phyloP scores from a whole-genome alignment of 2,113 vertebrate species.

The Dunckerocampus dactyliophorus region DNA sequence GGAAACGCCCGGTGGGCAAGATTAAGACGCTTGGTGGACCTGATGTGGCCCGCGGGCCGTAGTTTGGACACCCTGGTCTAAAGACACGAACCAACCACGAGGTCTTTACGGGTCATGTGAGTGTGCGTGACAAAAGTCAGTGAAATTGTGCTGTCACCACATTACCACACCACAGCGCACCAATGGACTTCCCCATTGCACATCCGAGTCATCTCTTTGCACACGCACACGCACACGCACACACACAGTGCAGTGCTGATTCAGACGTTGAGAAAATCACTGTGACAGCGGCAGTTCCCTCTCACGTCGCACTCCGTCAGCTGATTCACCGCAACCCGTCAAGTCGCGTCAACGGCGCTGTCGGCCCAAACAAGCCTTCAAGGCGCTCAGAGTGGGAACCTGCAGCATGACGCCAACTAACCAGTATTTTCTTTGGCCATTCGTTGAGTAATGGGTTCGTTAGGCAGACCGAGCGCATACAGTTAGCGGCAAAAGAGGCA shows the following conservation, averaged over 20 bases:
- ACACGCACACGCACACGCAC: too few species aligned
- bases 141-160: constrained; percentile 2
- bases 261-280: constrained; percentile 47
- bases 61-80: too few species aligned
- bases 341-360: constrained; percentile 41
- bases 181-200: constrained; percentile 19
- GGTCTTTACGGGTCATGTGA: background rate
- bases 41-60: too few species aligned
- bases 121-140: constrained; percentile 8
- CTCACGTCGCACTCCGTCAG: constrained; percentile 29
- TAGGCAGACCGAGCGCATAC: too few species aligned
- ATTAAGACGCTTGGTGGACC: too few species aligned
- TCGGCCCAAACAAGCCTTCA: constrained; percentile 3
- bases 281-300: constrained; percentile 51
- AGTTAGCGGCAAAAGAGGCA: too few species aligned
- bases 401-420: background rate
- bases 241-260: constrained; percentile 47
- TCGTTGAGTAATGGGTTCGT: too few species aligned
- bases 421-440: too few species aligned
- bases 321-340: constrained; percentile 43
- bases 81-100: too few species aligned
- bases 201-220: constrained; percentile 1
- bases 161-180: constrained; percentile 12
- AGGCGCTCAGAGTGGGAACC: constrained; percentile 11
- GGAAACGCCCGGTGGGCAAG: too few species aligned